Evolutionary conservation across 2,113 vertebrate species (phyloP), one percentile per base, ranked within the genome.

Genomic region (Chaetops frenatus): DNA sequence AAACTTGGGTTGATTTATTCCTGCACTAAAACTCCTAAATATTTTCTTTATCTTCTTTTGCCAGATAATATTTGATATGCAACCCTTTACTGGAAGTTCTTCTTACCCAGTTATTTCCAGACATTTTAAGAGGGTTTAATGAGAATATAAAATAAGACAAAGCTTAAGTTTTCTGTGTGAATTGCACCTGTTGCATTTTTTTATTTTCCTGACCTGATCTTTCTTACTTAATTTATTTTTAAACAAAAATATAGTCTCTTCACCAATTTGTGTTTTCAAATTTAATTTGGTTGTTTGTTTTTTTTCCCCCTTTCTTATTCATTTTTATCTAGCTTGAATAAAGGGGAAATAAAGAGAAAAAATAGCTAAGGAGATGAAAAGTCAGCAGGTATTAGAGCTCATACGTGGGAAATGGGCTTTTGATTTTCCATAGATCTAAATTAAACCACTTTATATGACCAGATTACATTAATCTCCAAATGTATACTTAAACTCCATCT

Each of bases 161-260:
- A 42, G 0, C 4, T 60, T 80, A 31, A 6, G 0, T 48, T 80
- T 71, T 72, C 17, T 42, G 7, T 17, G 8, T 44, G 10, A 88
- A 64, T 12, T 31, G 7, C 2, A 9, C 10, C 8, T 7, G 1
- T 15, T 47, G 29, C 1, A 21, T 31, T 53, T 65, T 58, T 56
- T 4, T 19, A 12, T 31, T 84, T 90, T 64, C 15, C 10, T 0
- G 0, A 57, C 4, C 11, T 50, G 1, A 0, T 20, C 1, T 54
- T 77, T 35, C 29, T 23, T 11, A 6, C 1, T 51, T 1, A 18
- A 6, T 31, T 33, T 73, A 67, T 51, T 67, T 45, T 4, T 4
- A 7, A 45, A 33, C 27, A 47, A 57, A 31, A 33, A 33, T 19
- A 15, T 2, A 17, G 6, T 12, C 3, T 53, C 12, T 84, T n/a